A percentile compares a stretch with the other conserved stretches of the same genome.
These are phyloP conservation scores for Perizoma flavofasciatum DNA, from an alignment of 2,888 invertebrate genomes.

Conservation along the genomic window DNA sequence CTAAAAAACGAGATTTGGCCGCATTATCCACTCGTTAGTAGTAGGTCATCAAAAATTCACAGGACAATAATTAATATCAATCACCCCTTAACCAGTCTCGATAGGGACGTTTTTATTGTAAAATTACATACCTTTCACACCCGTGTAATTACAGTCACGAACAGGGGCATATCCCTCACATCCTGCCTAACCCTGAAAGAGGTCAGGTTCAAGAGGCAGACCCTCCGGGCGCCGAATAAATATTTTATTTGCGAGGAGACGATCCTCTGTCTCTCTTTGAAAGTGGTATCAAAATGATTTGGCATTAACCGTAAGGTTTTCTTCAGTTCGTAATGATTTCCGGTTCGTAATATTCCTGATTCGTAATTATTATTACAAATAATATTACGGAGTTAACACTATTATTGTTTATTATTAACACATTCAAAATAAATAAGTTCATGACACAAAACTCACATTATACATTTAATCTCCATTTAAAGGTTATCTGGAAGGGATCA, in stretches of 20 bases:
- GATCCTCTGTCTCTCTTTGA: conserved; percentile 5
- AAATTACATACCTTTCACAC: conserved; percentile 14
- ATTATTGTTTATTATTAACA: too few relatives aligned
- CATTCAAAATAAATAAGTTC: too few relatives aligned
- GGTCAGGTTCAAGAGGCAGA: conserved; percentile 37
- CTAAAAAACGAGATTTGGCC: too few relatives aligned
- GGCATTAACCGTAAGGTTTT: not conserved
- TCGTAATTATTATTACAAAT: too few relatives aligned
- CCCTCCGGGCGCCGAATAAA: conserved; percentile 31
- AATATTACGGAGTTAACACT: too few relatives aligned
- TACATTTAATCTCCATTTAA: too few relatives aligned
- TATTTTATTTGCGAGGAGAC: conserved; percentile 22
- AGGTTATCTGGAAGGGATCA: too few relatives aligned
- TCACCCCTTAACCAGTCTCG: conserved; percentile 30
- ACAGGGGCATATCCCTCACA: conserved; percentile 17
- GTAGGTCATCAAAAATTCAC: too few relatives aligned
- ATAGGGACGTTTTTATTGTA: conserved; percentile 1
- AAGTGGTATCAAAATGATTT: not conserved
- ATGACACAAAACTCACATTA: too few relatives aligned
- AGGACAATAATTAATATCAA: not conserved
- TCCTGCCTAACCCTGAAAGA: conserved; percentile 25
- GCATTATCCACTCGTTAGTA: too few relatives aligned
- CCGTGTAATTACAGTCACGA: conserved; percentile 14
- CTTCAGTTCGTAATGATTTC: too few relatives aligned
- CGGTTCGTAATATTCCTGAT: too few relatives aligned